Evolutionary conservation across 2,888 invertebrate genomes (phyloP).

Genomic region (Tachina fera): DNA sequence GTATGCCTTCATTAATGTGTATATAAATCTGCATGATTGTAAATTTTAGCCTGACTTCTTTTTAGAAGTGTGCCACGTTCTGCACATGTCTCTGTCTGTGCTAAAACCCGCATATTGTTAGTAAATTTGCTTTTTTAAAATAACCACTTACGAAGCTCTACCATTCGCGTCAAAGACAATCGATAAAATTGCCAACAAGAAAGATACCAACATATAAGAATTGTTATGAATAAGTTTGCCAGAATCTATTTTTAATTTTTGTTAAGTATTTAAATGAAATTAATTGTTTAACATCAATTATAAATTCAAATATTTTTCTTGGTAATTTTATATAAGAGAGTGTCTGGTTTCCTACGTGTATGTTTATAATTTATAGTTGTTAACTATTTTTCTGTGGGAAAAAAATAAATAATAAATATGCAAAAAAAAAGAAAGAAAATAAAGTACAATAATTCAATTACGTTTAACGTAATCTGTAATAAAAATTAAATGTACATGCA

Average conservation of each 20-base stretch:
- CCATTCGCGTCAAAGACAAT: neutral
- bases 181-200: slow-evolving; percentile 41
- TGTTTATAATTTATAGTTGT: neutral
- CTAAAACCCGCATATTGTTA: too few species aligned
- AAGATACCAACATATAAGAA: neutral
- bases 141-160: neutral
- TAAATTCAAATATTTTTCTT: too few species aligned
- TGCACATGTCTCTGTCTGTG: too few species aligned
- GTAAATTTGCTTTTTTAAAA: neutral
- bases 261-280: too few species aligned
- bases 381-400: slow-evolving; percentile 8
- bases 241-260: too few species aligned
- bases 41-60: too few species aligned
- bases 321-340: neutral
- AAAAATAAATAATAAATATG: neutral
- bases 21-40: too few species aligned
- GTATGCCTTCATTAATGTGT: too few species aligned
- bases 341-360: neutral
- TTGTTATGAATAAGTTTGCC: slow-evolving; percentile 19
- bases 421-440: neutral
- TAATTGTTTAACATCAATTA: too few species aligned
- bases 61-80: too few species aligned
- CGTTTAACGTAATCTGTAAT: slow-evolving; percentile 29
- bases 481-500: slow-evolving; percentile 24
- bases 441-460: slow-evolving; percentile 42